These are phyloP conservation scores for Macrocentrus cingulum DNA, from an alignment of 1,140 invertebrate species.

Conservation along the genomic window DNA sequence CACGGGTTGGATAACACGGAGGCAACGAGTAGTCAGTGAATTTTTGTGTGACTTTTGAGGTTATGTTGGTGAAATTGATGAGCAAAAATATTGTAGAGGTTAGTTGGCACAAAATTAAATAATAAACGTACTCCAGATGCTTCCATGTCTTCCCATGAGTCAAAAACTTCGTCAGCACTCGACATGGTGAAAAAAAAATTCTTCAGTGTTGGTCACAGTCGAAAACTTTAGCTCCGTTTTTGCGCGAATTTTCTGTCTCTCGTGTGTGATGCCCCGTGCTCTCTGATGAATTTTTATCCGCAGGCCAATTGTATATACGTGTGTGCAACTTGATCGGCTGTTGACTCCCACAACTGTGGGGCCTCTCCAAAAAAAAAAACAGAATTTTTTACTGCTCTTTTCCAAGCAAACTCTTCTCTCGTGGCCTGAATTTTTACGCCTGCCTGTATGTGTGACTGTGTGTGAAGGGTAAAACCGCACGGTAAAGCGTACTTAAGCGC, in stretches of 20 bases:
- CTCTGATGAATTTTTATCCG: not conserved
- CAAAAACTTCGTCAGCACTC: constrained; percentile 65
- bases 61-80: constrained; percentile 1
- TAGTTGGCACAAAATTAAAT: constrained; percentile 10
- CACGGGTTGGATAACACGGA: not conserved
- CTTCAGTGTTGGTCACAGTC: not conserved
- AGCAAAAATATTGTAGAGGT: constrained; percentile 1
- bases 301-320: not conserved
- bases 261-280: not conserved
- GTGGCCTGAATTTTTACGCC: no score
- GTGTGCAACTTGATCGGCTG: not conserved
- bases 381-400: no score
- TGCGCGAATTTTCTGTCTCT: not conserved
- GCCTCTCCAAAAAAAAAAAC: no score
- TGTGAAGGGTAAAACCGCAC: no score
- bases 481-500: no score
- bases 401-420: no score
- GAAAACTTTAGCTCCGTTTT: not conserved
- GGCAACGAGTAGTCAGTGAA: no score
- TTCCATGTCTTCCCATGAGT: constrained; percentile 84
- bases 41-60: no score
- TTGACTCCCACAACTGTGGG: no score
- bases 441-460: no score
- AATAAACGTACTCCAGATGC: constrained; percentile 64
- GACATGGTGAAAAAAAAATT: constrained; percentile 46